Evolutionary conservation across 2,797 vertebrate species (phyloP).

Genomic region (Schizopygopsis malacanthus): DNA sequence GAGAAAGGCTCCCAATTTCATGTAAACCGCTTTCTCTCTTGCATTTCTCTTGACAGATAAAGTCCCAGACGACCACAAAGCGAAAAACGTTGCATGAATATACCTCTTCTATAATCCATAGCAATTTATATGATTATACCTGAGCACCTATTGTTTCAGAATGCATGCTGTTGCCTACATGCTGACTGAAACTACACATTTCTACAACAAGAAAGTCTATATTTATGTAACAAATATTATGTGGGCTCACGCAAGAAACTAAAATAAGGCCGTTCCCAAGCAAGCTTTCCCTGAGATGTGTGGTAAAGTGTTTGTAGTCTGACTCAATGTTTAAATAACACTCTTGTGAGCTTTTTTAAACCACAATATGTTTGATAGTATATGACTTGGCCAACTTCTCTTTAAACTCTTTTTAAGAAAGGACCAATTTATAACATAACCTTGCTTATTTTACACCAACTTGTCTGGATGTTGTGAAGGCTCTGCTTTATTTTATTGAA

Average conservation of each 20-base stretch:
- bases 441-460: not conserved
- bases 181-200: not conserved
- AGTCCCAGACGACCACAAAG: not conserved
- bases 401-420: slow-evolving; percentile 26
- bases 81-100: not conserved
- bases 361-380: slow-evolving; percentile 25
- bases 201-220: not conserved
- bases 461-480: not conserved
- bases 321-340: slow-evolving; percentile 11
- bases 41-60: not conserved
- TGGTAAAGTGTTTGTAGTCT: not conserved
- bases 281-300: slow-evolving; percentile 4
- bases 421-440: not conserved
- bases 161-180: not conserved
- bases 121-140: not conserved
- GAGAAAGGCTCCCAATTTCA: not conserved
- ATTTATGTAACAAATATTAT: slow-evolving; percentile 22
- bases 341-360: slow-evolving; percentile 1
- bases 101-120: not conserved
- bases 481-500: slow-evolving; percentile 18
- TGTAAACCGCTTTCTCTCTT: not conserved
- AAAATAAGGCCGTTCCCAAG: slow-evolving; percentile 11
- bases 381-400: not conserved
- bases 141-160: slow-evolving; percentile 6
- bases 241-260: not conserved